phyloP scores from a whole-genome alignment of 2,113 vertebrate species.

The Saguinus imperator region DNA sequence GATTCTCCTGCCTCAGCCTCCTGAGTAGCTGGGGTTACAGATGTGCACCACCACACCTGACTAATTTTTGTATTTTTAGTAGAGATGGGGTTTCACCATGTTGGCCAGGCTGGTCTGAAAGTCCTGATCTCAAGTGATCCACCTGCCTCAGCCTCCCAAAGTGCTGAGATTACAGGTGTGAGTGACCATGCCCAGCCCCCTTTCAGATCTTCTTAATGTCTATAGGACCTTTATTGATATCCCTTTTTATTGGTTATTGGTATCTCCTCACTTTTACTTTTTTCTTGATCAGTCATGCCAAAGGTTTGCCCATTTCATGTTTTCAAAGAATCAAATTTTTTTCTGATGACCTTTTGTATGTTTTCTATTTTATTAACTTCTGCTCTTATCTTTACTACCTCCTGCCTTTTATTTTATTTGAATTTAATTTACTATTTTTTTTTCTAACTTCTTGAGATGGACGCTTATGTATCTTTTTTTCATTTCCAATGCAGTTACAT shows the following conservation, averaged over 20 bases:
- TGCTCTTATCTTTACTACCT: neutral
- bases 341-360: neutral
- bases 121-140: too few relatives aligned
- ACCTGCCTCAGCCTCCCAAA: too few relatives aligned
- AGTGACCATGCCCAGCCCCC: too few relatives aligned
- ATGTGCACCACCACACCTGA: too few relatives aligned
- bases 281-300: neutral
- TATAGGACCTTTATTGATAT: neutral
- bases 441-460: neutral
- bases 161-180: too few relatives aligned
- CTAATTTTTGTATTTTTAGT: too few relatives aligned
- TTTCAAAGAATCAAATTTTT: neutral
- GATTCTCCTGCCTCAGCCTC: too few relatives aligned
- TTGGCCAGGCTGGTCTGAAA: too few relatives aligned
- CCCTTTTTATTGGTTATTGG: neutral
- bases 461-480: neutral
- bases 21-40: too few relatives aligned
- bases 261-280: neutral
- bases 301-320: neutral
- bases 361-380: neutral
- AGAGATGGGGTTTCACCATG: too few relatives aligned
- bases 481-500: neutral
- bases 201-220: neutral
- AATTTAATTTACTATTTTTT: neutral
- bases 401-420: neutral